Percentiles rank a stretch among this genome's conserved stretches.
Evolutionary conservation across 2,113 vertebrate genomes (phyloP).

Genomic region (Heterocephalus glaber): DNA sequence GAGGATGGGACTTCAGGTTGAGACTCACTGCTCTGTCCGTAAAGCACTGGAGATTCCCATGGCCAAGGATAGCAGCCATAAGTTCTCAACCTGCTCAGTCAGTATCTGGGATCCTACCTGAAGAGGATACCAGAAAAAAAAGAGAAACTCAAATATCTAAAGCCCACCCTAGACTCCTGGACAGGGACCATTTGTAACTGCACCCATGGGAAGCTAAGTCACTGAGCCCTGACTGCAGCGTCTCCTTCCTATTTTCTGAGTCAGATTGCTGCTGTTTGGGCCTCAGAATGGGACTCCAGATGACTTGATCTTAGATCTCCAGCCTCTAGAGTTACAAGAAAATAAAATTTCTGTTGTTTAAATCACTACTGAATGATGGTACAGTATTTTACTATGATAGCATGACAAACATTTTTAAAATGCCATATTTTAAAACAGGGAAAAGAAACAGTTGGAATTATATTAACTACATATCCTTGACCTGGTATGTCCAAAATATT

Average conservation of each 20-base stretch:
- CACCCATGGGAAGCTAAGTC: background rate
- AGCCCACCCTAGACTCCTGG: background rate
- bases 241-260: background rate
- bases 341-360: background rate
- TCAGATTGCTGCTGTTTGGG: background rate
- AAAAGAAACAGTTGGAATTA: background rate
- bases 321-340: background rate
- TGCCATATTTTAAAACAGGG: background rate
- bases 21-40: background rate
- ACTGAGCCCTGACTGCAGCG: background rate
- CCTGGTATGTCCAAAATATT: background rate
- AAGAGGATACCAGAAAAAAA: background rate
- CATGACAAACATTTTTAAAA: background rate
- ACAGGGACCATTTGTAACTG: too few species aligned
- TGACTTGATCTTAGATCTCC: background rate
- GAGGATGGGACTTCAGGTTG: background rate
- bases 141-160: background rate
- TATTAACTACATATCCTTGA: background rate
- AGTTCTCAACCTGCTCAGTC: background rate
- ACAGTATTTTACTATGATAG: background rate
- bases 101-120: background rate
- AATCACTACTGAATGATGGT: background rate
- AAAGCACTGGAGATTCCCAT: background rate
- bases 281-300: background rate
- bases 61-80: background rate